phyloP scores from a whole-genome alignment of 2,888 invertebrate genomes.

The Hyppa rectilinea region DNA sequence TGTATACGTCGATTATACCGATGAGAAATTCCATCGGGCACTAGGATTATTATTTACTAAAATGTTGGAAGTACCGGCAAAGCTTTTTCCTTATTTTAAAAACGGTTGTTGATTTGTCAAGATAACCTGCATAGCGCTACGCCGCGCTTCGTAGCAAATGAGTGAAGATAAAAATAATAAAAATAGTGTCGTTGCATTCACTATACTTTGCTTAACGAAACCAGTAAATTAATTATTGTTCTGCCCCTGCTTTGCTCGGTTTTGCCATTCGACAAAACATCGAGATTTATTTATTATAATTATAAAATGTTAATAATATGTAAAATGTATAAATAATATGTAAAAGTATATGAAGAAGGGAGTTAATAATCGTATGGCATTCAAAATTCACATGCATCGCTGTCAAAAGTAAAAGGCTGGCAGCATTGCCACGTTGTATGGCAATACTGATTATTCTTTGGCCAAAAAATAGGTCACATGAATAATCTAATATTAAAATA shows the following conservation, averaged over 20 bases:
- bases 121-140: constrained; percentile 22
- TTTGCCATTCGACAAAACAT: background rate
- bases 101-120: background rate
- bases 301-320: background rate
- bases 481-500: background rate
- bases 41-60: background rate
- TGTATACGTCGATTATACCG: too few species aligned
- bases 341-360: too few species aligned
- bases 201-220: background rate
- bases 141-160: constrained; percentile 1
- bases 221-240: background rate
- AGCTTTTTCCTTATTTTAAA: background rate
- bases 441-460: too few species aligned
- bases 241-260: background rate
- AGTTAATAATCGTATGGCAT: too few species aligned
- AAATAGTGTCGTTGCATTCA: background rate
- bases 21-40: background rate
- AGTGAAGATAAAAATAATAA: background rate
- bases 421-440: too few species aligned
- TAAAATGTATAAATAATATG: too few species aligned
- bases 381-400: too few species aligned
- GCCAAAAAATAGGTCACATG: too few species aligned
- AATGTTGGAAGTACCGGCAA: background rate
- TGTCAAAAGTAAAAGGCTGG: too few species aligned
- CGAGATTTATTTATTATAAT: background rate